Evolutionary conservation across 2,113 vertebrate species (phyloP), one percentile per base, ranked within the genome.

Genomic region (Lonchura striata): DNA sequence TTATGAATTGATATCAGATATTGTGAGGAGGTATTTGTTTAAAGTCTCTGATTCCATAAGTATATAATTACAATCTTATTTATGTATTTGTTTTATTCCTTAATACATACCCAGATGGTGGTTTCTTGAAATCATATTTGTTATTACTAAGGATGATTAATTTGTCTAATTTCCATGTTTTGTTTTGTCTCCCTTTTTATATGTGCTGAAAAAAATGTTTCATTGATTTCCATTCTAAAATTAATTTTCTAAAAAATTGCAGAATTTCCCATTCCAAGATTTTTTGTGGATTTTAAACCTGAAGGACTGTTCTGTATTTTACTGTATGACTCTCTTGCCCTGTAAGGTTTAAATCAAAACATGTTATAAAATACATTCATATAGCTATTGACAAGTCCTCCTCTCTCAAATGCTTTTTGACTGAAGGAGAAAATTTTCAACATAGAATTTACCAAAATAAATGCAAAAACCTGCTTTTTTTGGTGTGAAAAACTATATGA

Each of bases 391-490:
- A 54, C 12, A 64, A 46, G 7, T 39, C 5, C 4, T 74, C 10
- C 10, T 69, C 15, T 68, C 18, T 13, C 7, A 57, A 57, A 24
- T n/a, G 52, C 2, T 24, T 76, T 90, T 47, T 64, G 8, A 39
- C 25, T 33, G 25, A 31, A 59, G 7, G 23, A 53, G 1, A 5
- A 86, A 79, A 53, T 50, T 3, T 15, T 42, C 2, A 25, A 12
- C 7, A 33, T 28, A 66, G 54, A 31, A 2, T 15, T 46, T 31
- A 37, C 3, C 0, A 23, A 1, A 2, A 71, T 66, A 64, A 42
- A 28, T 7, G 1, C 2, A 16, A 23, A n/a, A 25, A 15, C 2
- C 0, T 0, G 0, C 1, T 21, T 24, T 13, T 10, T 69, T 85
- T 15, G 13, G 1, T 1, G 5, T 35, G 9, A 68, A 82, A 82